Percentiles rank a stretch among this genome's conserved stretches.
Conservation (phyloP, 2,797 vertebrate genomes). For the Spea hammondii region DNA sequence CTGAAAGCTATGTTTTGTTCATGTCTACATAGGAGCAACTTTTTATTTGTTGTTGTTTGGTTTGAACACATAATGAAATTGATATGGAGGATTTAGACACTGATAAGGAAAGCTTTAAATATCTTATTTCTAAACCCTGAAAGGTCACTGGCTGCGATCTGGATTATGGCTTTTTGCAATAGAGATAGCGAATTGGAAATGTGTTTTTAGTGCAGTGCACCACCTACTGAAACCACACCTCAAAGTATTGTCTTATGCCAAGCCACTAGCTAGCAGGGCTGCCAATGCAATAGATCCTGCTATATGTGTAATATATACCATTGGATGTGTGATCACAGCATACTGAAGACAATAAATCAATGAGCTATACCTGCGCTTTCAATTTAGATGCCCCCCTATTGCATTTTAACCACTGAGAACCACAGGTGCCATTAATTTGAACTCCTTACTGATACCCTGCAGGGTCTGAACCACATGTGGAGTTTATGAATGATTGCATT, state of each 20-base stretch:
- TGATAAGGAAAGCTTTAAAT: slow-evolving; percentile 50
- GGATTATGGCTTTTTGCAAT: slow-evolving; percentile 26
- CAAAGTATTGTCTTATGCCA: slow-evolving; percentile 10
- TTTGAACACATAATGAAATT: slow-evolving; percentile 59
- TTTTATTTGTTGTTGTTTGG: slow-evolving; percentile 48
- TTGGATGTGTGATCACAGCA: background rate
- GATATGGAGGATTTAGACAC: slow-evolving; percentile 45
- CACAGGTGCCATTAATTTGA: background rate
- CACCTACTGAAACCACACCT: slow-evolving; percentile 46
- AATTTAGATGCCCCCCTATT: background rate
- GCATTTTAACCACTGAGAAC: background rate
- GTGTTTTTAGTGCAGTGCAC: slow-evolving; percentile 43
- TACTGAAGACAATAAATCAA: background rate
- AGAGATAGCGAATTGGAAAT: slow-evolving; percentile 11
- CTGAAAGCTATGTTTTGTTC: slow-evolving; percentile 38
- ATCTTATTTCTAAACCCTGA: slow-evolving; percentile 48
- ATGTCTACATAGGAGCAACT: slow-evolving; percentile 61
- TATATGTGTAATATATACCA: too few relatives aligned
- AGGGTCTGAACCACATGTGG: background rate
- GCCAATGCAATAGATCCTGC: background rate
- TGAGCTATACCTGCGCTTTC: background rate
- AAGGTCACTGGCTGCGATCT: slow-evolving; percentile 54
- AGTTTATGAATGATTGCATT: slow-evolving; percentile 5
- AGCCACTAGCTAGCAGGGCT: background rate
- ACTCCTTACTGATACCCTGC: background rate